These are phyloP conservation scores for Calosoma granatense DNA, from an alignment of 1,140 invertebrate genomes.

Conservation along the genomic window DNA sequence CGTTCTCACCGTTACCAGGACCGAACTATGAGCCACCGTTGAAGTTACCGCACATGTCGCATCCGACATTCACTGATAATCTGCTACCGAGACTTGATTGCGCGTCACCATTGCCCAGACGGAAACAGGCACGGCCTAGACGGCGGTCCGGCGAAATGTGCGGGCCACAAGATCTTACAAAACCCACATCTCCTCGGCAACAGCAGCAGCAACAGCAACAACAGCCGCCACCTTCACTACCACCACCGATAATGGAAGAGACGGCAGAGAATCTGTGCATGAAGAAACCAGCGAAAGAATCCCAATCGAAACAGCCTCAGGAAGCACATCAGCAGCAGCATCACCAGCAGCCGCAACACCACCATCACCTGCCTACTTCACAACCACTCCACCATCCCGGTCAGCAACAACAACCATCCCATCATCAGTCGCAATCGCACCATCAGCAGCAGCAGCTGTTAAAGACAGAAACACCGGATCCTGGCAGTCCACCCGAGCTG, in stretches of 20 bases:
- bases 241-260: slow-evolving; percentile 29
- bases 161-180: slow-evolving; percentile 48
- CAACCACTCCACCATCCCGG: slow-evolving; percentile 19
- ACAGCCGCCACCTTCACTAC: slow-evolving; percentile 8
- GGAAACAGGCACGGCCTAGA: slow-evolving; percentile 71
- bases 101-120: slow-evolving; percentile 60
- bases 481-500: slow-evolving; percentile 35
- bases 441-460: background rate
- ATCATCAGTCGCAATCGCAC: background rate
- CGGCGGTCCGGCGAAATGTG: slow-evolving; percentile 64
- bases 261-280: slow-evolving; percentile 39
- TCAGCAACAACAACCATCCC: background rate
- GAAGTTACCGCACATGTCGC: slow-evolving; percentile 40
- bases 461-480: slow-evolving; percentile 30
- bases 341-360: slow-evolving; percentile 27
- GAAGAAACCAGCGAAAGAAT: slow-evolving; percentile 31
- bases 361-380: slow-evolving; percentile 19
- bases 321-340: slow-evolving; percentile 28
- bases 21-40: slow-evolving; percentile 24
- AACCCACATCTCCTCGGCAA: slow-evolving; percentile 33
- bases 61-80: slow-evolving; percentile 38
- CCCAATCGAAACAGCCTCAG: slow-evolving; percentile 22
- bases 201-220: slow-evolving; percentile 32
- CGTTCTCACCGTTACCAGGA: slow-evolving; percentile 22
- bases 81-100: slow-evolving; percentile 33